Evolutionary conservation across 2,888 invertebrate species (phyloP).

Genomic region (Stictocephala bisonia): DNA sequence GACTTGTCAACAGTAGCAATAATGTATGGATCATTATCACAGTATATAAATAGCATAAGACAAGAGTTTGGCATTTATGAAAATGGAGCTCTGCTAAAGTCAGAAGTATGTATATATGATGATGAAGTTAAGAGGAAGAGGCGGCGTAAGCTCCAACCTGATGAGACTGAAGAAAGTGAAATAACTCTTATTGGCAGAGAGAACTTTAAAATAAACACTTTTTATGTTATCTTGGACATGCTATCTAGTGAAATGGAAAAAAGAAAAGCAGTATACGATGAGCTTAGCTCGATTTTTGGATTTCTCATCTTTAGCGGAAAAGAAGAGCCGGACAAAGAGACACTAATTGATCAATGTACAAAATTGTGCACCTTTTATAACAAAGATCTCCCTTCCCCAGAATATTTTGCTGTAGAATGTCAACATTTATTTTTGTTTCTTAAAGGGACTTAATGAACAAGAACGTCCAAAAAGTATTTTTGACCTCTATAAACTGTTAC

Average conservation of each 20-base stretch:
- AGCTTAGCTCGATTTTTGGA: neutral
- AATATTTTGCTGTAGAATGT: neutral
- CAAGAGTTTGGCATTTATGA: constrained; percentile 9
- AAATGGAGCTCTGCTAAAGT: neutral
- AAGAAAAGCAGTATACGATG: neutral
- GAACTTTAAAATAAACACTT: neutral
- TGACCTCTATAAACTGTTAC: neutral
- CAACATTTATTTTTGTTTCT: neutral
- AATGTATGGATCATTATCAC: neutral
- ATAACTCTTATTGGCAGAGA: neutral
- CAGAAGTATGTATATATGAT: neutral
- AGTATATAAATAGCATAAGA: neutral
- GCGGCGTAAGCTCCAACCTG: neutral
- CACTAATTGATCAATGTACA: neutral
- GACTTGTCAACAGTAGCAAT: constrained; percentile 3
- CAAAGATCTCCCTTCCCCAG: neutral
- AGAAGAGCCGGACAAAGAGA: neutral
- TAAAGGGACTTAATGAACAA: neutral
- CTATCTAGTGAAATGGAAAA: neutral
- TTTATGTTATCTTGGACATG: neutral
- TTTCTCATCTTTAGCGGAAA: neutral
- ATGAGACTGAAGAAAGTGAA: constrained; percentile 12
- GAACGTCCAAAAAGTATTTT: neutral
- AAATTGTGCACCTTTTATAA: neutral
- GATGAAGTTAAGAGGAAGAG: neutral